Evolutionary conservation across 2,888 invertebrate genomes (phyloP), one percentile per base, ranked within the genome.

Genomic region (Agrochola circellaris): DNA sequence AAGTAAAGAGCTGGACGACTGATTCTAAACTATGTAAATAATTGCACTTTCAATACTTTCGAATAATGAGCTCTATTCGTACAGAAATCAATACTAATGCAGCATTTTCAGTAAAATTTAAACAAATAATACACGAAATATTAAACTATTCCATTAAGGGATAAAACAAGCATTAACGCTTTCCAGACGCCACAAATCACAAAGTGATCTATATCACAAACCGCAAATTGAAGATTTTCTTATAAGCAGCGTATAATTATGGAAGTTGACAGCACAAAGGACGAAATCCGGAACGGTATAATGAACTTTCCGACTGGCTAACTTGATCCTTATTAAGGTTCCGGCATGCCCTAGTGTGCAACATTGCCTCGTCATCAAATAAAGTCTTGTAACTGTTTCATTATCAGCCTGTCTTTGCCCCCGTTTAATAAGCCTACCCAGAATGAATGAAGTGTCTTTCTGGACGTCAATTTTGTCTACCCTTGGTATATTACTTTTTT

Each of bases 281-380:
- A 45, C 13, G 8, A n/a, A 34, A 48, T 48, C 51, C 34, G 26
- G 6, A 72, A 69, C 42, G 26, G 56, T 66, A n/a, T 74, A 69
- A 79, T 75, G 58, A 79, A 62, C 65, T 81, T 77, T 73, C 65
- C 67, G 58, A 61, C 54, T 62, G 13, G 45, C 83, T 76, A 70
- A 79, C 75, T 84, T 84, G 77, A 82, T 84, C 82, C 84, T 79
- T 75, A 84, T 84, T 75, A 86, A 69, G 77, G 75, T 77, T 72
- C 38, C 54, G 34, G 30, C 76, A 62, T 65, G 20, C 23, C n/a
- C 56, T 42, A 64, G 79, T 77, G 70, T 77, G 34, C 45, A 76
- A 78, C 48, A 70, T 34, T 61, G 75, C 69, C 26, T 70, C 42
- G 64, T 77, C 79, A 79, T 77, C 76, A 67, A 83, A 85, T 85